Evolutionary conservation across 2,113 vertebrate species (phyloP).

Genomic region (Crocuta crocuta): DNA sequence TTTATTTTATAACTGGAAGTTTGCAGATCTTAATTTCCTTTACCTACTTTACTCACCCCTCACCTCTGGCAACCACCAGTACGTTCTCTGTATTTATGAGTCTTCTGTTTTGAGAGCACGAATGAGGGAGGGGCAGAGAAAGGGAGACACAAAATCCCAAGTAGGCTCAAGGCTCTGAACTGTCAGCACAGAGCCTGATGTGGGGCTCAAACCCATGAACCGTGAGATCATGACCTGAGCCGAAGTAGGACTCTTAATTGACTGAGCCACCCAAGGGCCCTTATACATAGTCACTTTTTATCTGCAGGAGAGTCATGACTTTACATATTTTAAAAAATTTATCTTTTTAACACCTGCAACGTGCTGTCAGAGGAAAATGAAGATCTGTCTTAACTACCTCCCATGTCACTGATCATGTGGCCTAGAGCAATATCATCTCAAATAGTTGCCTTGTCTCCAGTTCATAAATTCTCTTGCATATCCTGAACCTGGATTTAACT

Average conservation of each 20-base stretch:
- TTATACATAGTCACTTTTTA: neutral
- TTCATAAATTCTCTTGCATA: slow-evolving; percentile 1
- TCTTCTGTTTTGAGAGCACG: neutral
- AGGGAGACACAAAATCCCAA: no score
- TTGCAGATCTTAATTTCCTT: neutral
- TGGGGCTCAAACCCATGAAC: no score
- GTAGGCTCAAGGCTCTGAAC: no score
- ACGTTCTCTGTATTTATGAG: neutral
- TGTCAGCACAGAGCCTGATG: no score
- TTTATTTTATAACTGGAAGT: neutral
- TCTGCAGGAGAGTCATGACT: neutral
- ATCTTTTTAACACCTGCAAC: neutral
- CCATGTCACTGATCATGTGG: neutral
- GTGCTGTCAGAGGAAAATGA: neutral
- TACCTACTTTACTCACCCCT: neutral
- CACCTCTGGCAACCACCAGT: neutral
- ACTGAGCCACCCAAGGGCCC: no score
- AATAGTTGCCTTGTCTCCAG: neutral
- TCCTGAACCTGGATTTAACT: neutral
- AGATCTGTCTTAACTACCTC: neutral
- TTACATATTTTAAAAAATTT: neutral
- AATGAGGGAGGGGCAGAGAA: no score
- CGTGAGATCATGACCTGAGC: no score
- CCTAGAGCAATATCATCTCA: neutral
- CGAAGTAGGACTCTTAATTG: no score